These are phyloP conservation scores for Steinernema scapterisci DNA, from an alignment of 2,888 invertebrate species.

Conservation along the genomic window DNA sequence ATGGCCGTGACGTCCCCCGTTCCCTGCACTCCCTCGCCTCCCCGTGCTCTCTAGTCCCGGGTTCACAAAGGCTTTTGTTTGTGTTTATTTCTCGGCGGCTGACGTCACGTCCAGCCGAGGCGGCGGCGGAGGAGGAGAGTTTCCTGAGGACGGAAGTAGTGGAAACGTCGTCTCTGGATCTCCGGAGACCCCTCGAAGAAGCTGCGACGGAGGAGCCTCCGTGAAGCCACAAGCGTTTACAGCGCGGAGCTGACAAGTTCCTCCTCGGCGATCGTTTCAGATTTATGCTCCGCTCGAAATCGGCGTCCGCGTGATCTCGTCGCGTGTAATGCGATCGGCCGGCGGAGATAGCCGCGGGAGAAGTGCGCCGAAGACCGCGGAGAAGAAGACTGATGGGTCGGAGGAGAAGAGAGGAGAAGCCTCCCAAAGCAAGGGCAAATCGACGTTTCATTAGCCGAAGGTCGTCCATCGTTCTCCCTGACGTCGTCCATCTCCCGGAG, in stretches of 20 bases:
- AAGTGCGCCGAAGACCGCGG: conserved; percentile 16
- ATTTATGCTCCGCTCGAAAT: background rate
- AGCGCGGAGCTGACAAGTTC: too few species aligned
- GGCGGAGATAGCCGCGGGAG: background rate
- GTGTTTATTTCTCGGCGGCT: background rate
- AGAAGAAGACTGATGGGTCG: background rate
- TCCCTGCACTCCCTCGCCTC: background rate
- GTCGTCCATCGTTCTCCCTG: too few species aligned
- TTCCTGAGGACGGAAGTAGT: too few species aligned
- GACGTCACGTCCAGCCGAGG: background rate
- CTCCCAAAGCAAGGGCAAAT: conserved; percentile 4
- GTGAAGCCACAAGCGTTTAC: too few species aligned
- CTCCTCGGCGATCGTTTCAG: too few species aligned
- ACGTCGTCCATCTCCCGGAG: too few species aligned
- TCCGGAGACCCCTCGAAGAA: too few species aligned
- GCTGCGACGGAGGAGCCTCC: too few species aligned
- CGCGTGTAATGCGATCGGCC: conserved; percentile 21
- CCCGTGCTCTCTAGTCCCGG: background rate
- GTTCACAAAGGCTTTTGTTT: conserved; percentile 4
- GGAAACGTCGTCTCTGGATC: too few species aligned
- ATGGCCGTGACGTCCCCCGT: too few species aligned
- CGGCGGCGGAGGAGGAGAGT: too few species aligned
- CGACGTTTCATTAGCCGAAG: background rate
- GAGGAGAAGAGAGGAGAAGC: background rate
- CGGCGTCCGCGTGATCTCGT: conserved; percentile 1